Evolutionary conservation across 2,888 invertebrate species (phyloP).

Genomic region (Pteria penguin): DNA sequence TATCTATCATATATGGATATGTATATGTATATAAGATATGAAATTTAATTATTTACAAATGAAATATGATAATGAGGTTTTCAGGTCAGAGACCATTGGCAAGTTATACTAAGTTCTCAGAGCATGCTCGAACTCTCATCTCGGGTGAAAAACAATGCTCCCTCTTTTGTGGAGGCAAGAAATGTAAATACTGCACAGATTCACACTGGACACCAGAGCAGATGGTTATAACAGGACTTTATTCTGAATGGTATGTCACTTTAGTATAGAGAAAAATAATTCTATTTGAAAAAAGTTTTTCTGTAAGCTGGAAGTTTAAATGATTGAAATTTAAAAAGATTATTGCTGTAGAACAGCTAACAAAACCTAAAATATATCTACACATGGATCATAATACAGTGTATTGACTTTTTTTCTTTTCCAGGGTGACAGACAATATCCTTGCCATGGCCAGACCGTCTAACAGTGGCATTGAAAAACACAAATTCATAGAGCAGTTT

Average conservation of each 20-base stretch:
- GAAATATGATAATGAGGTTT: too few species aligned
- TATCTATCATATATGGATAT: too few species aligned
- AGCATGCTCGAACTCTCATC: slow-evolving; percentile 80
- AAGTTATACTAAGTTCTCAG: slow-evolving; percentile 75
- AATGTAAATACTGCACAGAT: slow-evolving; percentile 89
- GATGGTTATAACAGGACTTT: slow-evolving; percentile 89
- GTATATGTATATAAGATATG: not conserved
- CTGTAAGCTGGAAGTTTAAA: too few species aligned
- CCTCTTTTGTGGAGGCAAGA: slow-evolving; percentile 90
- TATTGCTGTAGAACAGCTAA: too few species aligned
- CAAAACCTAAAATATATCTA: too few species aligned
- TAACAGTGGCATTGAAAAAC: slow-evolving; percentile 86
- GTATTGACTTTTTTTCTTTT: slow-evolving; percentile 48
- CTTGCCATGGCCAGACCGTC: slow-evolving; percentile 94
- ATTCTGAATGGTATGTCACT: slow-evolving; percentile 92
- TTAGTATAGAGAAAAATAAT: too few species aligned
- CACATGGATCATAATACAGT: too few species aligned
- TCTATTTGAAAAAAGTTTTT: too few species aligned
- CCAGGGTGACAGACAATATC: slow-evolving; percentile 92
- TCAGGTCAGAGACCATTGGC: slow-evolving; percentile 65
- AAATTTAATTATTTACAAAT: not conserved
- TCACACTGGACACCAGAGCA: slow-evolving; percentile 83
- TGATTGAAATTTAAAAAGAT: too few species aligned
- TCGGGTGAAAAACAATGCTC: slow-evolving; percentile 88
- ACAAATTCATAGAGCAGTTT: slow-evolving; percentile 90